phyloP scores from a whole-genome alignment of 2,888 invertebrate species.

The Yponomeuta plumbellus region DNA sequence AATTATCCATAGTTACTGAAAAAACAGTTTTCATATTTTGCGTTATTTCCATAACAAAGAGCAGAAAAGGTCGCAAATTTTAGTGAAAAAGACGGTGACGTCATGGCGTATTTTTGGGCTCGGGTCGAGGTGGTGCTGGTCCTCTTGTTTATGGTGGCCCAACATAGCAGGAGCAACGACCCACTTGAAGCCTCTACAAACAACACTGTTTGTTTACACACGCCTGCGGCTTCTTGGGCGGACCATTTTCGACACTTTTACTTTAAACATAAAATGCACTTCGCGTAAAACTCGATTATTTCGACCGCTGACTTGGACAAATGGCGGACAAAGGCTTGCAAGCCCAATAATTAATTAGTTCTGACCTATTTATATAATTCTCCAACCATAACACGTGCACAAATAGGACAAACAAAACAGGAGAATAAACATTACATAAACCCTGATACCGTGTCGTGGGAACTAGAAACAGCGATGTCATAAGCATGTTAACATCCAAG shows the following conservation, averaged over 20 bases:
- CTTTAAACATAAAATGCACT: neutral
- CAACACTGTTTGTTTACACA: conserved; percentile 1
- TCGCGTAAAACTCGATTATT: neutral
- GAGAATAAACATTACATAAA: too few species aligned
- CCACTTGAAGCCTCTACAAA: neutral
- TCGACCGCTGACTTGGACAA: neutral
- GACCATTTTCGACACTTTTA: neutral
- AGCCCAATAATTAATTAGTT: neutral
- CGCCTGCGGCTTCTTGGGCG: neutral
- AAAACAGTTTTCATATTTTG: neutral
- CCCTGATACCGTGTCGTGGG: too few species aligned
- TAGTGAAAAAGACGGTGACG: neutral
- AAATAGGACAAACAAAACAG: neutral
- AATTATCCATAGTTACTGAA: too few species aligned
- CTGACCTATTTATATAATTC: neutral
- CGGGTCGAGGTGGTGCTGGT: neutral
- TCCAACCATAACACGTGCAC: neutral
- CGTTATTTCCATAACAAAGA: neutral
- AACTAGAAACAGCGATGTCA: too few species aligned
- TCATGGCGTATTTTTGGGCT: neutral
- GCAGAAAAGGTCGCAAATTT: neutral
- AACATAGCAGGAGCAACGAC: neutral
- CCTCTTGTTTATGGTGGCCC: neutral
- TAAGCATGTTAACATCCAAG: too few species aligned
- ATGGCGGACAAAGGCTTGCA: neutral